Base-by-base conservation (phyloP, 1,140 invertebrate species). In the Geopemphigus sp. region DNA sequence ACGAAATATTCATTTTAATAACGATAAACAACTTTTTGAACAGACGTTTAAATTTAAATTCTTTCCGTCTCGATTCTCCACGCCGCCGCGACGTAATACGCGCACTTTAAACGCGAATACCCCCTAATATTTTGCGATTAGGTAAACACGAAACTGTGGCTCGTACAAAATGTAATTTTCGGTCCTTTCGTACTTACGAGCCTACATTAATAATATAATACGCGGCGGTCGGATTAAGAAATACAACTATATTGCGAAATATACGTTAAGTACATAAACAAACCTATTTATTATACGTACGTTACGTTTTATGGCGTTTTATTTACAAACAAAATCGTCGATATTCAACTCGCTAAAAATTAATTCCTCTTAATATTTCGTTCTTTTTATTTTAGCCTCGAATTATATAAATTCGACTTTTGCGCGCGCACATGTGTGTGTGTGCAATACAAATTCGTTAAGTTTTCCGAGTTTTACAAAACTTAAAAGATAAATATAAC, bases 11-110 rank as follows among this genome's bases (percentile, higher is more conserved):
- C 26, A 1, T 72, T 72, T 54, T 72, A 72, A 72, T 72, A 72
- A 72, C 24, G 54, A 72, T 72, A 72, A 72, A 72, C 68, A 72
- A 72, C 24, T 72, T 54, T 72, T 72, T 54, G 10, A 54, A 72
- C 10, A 29, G 15, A 70, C 8, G 10, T 29, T 53, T 70, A 53
- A n/a, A 24, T 26, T 26, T 70, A 29, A 29, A 29, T 72, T 72
- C 15, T 72, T 72, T n/a, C 53, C 17, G n/a, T 54, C 15, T 11
- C 24, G 6, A 19, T 29, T 29, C 8, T 14, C 10, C 24, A 50
- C 22, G 8, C 14, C 17, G 5, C 15, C 26, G 10, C 54, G n/a
- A 29, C 59, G 26, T 61, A 39, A 50, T 56, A 8, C 10, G 19
- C 15, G 15, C 54, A 72, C 50, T 54, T 29, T 72, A 72, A 26